These are phyloP conservation scores for Erythrocebus patas DNA, from an alignment of 2,113 vertebrate species.

Conservation along the genomic window DNA sequence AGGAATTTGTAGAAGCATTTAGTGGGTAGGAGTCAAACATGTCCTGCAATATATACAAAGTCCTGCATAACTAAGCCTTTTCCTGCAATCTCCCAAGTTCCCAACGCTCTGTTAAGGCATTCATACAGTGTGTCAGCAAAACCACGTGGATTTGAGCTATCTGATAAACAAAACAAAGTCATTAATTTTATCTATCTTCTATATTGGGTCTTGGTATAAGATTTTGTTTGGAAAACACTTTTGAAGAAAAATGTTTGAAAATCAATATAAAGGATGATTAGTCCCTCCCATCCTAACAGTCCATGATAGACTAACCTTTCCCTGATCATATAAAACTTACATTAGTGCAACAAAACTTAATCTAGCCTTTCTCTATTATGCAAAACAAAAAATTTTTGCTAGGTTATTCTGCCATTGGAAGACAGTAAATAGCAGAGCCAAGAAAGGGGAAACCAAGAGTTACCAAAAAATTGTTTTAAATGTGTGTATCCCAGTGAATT, in stretches of 20 bases:
- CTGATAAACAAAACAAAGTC: not conserved
- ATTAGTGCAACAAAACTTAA: not conserved
- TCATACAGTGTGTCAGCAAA: not conserved
- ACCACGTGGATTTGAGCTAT: not conserved
- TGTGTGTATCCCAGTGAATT: not conserved
- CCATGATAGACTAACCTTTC: not conserved
- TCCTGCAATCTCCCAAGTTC: not conserved
- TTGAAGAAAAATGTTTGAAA: not conserved
- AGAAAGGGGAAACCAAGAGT: conserved; percentile 21
- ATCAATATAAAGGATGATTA: not conserved
- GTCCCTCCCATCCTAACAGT: not conserved
- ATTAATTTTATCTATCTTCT: not conserved
- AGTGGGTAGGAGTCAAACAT: not conserved
- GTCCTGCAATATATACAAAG: not conserved
- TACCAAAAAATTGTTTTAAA: not conserved
- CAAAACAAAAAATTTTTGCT: not conserved
- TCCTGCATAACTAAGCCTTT: not conserved
- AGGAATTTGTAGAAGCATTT: not conserved
- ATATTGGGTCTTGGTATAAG: not conserved
- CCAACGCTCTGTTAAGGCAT: not conserved
- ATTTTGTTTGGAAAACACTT: conserved; percentile 8
- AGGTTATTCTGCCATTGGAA: conserved; percentile 1
- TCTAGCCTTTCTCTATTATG: not conserved
- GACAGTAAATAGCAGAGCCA: not conserved
- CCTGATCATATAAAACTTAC: conserved; percentile 18